Conservation (phyloP, 2,888 invertebrate species). For the Salpingus planirostris region DNA sequence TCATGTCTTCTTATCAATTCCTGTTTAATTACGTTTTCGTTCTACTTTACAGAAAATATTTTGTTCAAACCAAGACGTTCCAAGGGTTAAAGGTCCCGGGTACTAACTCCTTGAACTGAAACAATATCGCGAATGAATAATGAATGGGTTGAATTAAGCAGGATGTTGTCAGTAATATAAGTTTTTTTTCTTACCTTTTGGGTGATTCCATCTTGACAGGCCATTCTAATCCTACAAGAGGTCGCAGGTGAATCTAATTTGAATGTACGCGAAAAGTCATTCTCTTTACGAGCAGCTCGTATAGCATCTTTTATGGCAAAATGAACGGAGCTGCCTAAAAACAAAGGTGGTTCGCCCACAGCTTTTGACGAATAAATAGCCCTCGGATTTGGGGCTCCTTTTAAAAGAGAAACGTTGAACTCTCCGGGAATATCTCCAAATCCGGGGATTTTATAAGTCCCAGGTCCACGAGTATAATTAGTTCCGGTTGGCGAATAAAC, state of each 20-base stretch:
- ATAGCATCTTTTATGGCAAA: slow-evolving; percentile 89
- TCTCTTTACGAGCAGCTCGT: slow-evolving; percentile 63
- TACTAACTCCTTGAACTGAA: slow-evolving; percentile 50
- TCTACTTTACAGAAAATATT: too few species aligned
- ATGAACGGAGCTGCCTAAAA: slow-evolving; percentile 77
- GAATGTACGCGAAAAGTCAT: slow-evolving; percentile 52
- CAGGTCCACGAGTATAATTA: slow-evolving; percentile 79
- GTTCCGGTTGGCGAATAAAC: slow-evolving; percentile 78
- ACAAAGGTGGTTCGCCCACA: slow-evolving; percentile 91
- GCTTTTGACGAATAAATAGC: slow-evolving; percentile 97
- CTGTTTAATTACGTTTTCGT: too few species aligned
- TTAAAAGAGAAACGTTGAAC: slow-evolving; percentile 86
- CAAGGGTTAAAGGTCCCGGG: slow-evolving; percentile 52
- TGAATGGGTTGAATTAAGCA: background rate
- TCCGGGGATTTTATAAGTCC: slow-evolving; percentile 89
- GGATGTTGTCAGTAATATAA: background rate
- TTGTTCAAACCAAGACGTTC: slow-evolving; percentile 33
- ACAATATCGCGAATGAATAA: too few species aligned
- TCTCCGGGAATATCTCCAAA: slow-evolving; percentile 85
- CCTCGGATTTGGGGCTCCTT: slow-evolving; percentile 80
- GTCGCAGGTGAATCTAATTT: slow-evolving; percentile 78
- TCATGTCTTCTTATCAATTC: too few species aligned
- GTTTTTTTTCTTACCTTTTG: slow-evolving; percentile 39
- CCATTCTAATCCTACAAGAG: slow-evolving; percentile 79
- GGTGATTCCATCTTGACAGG: slow-evolving; percentile 77